phyloP scores from a whole-genome alignment of 2,888 invertebrate species.

The Amphipoea lucens region DNA sequence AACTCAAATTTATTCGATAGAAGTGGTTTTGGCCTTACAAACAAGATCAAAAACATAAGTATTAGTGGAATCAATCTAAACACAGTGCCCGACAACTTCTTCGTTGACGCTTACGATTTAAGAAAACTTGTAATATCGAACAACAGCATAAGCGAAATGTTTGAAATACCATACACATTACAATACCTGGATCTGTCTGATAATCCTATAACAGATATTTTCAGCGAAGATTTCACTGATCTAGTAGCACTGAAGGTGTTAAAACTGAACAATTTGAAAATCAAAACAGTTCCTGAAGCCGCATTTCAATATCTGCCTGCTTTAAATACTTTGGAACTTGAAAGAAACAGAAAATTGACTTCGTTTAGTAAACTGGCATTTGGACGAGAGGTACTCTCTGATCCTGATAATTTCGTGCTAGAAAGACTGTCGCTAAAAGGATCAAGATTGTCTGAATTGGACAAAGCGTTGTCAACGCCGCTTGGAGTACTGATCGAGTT shows the following conservation, averaged over 20 bases:
- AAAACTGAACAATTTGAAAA: constrained; percentile 89
- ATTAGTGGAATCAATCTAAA: constrained; percentile 79
- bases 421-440: constrained; percentile 85
- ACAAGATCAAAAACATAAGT: constrained; percentile 79
- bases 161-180: constrained; percentile 89
- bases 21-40: constrained; percentile 81
- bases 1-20: constrained; percentile 81
- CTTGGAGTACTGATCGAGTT: constrained; percentile 85
- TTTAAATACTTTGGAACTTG: constrained; percentile 88
- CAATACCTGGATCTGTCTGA: constrained; percentile 91
- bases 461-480: constrained; percentile 81
- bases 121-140: constrained; percentile 85
- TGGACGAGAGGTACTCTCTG: constrained; percentile 80
- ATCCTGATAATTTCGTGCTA: constrained; percentile 84
- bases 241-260: constrained; percentile 89
- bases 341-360: constrained; percentile 89
- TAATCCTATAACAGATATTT: constrained; percentile 88
- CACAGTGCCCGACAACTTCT: constrained; percentile 82
- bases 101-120: constrained; percentile 85
- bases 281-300: constrained; percentile 88
- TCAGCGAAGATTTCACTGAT: constrained; percentile 86
- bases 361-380: constrained; percentile 86
- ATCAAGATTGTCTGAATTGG: constrained; percentile 84
- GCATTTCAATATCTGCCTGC: constrained; percentile 89
- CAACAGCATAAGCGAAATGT: constrained; percentile 89